phyloP scores from a whole-genome alignment of 2,113 vertebrate species.

The Halcyon malimbica region DNA sequence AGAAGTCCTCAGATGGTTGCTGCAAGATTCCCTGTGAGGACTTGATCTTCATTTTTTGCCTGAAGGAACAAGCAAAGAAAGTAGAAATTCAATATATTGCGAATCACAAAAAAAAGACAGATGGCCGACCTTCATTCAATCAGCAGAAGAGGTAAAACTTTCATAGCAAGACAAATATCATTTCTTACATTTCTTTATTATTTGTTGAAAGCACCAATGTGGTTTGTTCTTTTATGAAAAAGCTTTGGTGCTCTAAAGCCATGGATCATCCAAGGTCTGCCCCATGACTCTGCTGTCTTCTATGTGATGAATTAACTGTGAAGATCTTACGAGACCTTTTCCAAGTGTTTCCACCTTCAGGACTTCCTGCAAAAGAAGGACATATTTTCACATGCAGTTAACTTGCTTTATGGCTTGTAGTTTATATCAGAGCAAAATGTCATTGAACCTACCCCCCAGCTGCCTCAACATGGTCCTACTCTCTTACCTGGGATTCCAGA shows the following conservation, averaged over 20 bases:
- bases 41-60: neutral
- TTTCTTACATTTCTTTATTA: neutral
- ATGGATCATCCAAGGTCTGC: neutral
- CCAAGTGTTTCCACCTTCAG: neutral
- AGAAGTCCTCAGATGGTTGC: slow-evolving; percentile 1
- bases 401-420: neutral
- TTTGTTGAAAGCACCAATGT: neutral
- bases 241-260: neutral
- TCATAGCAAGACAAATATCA: neutral
- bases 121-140: neutral
- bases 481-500: neutral
- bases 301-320: rapidly evolving
- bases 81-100: neutral
- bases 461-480: neutral
- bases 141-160: neutral
- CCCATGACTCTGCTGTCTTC: neutral
- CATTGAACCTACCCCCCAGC: neutral
- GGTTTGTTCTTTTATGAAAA: neutral
- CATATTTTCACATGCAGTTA: rapidly evolving
- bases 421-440: neutral
- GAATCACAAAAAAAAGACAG: neutral
- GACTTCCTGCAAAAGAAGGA: neutral
- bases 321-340: neutral
- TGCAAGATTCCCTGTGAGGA: neutral
- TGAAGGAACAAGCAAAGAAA: neutral